phyloP scores from a whole-genome alignment of 2,797 vertebrate species.

The Karalla daura region DNA sequence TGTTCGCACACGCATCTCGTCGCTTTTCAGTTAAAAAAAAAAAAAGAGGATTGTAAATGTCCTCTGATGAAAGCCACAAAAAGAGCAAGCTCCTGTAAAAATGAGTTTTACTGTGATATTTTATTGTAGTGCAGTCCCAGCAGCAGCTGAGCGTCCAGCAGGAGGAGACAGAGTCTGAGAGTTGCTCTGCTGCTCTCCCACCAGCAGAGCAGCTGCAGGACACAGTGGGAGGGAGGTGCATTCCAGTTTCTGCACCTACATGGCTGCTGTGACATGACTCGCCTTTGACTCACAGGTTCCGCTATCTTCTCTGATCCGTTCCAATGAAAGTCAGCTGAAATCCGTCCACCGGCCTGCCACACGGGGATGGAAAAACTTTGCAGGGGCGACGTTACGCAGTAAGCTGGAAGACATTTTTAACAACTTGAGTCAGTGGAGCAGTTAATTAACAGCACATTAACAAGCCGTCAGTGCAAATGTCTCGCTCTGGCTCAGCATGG shows the following conservation, averaged over 20 bases:
- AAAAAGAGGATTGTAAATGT: too few relatives aligned
- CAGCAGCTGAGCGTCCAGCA: conserved; percentile 59
- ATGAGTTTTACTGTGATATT: not conserved
- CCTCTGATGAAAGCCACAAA: too few relatives aligned
- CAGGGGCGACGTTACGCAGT: not conserved
- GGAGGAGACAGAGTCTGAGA: conserved; percentile 77
- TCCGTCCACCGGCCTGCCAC: not conserved
- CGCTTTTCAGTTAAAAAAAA: not conserved
- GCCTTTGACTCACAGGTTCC: not conserved
- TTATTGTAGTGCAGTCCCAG: not conserved
- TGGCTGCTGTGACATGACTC: conserved; percentile 18
- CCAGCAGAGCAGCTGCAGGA: conserved; percentile 3
- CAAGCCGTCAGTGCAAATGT: not conserved
- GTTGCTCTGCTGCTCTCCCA: conserved; percentile 29
- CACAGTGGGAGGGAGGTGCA: conserved; percentile 10
- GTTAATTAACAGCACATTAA: conserved; percentile 7
- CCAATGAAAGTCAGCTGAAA: conserved; percentile 5
- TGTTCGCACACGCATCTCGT: not conserved
- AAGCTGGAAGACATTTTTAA: conserved; percentile 7
- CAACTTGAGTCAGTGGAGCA: conserved; percentile 7
- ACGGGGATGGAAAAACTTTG: conserved; percentile 12
- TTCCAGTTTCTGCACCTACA: conserved; percentile 7
- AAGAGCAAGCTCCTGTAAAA: too few relatives aligned
- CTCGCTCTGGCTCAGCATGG: not conserved
- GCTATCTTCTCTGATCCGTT: not conserved